Evolutionary conservation across 2,888 invertebrate species (phyloP), one percentile per base, ranked within the genome.

Genomic region (Drosophila mimetica): DNA sequence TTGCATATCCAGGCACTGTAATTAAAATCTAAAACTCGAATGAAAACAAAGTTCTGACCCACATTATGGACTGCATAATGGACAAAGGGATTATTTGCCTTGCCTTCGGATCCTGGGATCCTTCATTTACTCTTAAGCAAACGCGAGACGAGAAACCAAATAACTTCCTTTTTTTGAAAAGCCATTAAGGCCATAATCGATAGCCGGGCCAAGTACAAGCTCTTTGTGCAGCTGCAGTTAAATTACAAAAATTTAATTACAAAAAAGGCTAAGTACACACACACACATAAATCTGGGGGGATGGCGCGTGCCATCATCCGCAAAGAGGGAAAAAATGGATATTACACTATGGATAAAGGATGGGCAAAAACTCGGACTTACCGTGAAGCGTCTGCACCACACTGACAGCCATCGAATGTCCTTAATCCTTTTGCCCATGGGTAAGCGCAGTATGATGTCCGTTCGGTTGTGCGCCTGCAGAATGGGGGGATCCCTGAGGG

Each of bases 351-450:
- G 41, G 41, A 16, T 39, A 11, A 11, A 14, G 11, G 25, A 25
- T 5, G 11, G 64, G 58, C 58, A 41, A 54, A 50, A 47, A 30
- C 30, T 11, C 11, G 58, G 70, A 86, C 95, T 95, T 91, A 97
- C 97, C 87, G 97, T 96, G 91, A 97, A 97, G 90, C 97, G 93
- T 79, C 96, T 93, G 92, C 97, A 97, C 97, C 97, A 98, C 47
- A 98, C 96, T 75, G 97, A 96, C 79, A 98, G 93, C 97, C 97
- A 98, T 92, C 95, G 95, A 92, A 97, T 96, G 92, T 98, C 97
- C 86, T 95, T 93, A 90, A 98, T 94, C 91, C 96, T 94, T 92
- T 96, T 96, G 71, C 96, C 96, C 81, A 94, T 94, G 57, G 97
- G 97, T 90, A 98, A 93, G 85, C 95, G 93, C 89, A 98, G 94